A percentile compares a stretch with the other conserved stretches of the same genome.
phyloP scores from a whole-genome alignment of 2,113 vertebrate species.

The Pyrgilauda ruficollis region DNA sequence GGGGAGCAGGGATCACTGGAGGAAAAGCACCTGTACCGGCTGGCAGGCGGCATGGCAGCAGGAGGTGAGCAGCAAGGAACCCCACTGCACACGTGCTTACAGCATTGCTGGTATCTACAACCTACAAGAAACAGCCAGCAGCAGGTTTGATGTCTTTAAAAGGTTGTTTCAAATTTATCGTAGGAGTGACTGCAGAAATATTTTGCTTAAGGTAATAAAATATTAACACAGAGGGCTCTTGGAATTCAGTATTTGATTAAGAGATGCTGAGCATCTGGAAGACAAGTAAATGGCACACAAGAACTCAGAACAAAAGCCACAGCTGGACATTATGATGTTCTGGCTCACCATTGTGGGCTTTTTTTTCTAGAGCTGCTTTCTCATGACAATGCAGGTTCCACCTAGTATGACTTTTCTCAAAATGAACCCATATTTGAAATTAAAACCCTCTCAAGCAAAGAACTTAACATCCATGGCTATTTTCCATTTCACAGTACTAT shows the following conservation, averaged over 20 bases:
- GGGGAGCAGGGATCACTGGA: conserved; percentile 82
- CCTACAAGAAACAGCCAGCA: neutral
- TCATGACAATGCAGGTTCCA: neutral
- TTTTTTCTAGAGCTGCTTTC: neutral
- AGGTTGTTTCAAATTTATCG: neutral
- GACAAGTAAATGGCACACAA: neutral
- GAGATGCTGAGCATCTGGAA: neutral
- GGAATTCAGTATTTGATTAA: neutral
- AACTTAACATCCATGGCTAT: neutral
- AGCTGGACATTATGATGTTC: neutral
- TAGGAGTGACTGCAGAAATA: neutral
- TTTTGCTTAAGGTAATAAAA: neutral
- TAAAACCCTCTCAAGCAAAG: neutral
- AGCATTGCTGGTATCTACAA: neutral
- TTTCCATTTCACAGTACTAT: neutral
- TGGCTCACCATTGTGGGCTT: neutral
- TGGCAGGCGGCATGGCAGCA: conserved; percentile 84
- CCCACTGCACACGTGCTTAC: neutral
- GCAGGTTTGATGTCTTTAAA: neutral
- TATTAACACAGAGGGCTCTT: neutral
- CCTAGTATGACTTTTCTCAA: neutral
- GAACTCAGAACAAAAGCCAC: neutral
- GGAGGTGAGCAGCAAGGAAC: conserved; percentile 76
- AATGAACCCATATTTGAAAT: neutral
- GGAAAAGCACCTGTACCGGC: conserved; percentile 84